Evolutionary conservation across 2,113 vertebrate genomes (phyloP), one percentile per base, ranked within the genome.

Genomic region (Gracilinanus agilis): DNA sequence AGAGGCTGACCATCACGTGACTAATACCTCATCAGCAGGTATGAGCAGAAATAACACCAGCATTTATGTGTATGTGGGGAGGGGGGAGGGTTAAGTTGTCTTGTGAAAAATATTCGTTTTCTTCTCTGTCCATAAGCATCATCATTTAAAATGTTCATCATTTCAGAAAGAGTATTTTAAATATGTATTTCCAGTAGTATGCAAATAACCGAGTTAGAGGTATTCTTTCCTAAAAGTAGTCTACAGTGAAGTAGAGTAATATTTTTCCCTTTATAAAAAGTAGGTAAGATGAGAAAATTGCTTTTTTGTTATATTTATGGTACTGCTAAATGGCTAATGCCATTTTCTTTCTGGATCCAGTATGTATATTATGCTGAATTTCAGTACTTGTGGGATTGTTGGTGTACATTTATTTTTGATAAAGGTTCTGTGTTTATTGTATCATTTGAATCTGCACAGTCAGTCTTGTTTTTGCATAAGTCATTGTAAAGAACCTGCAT

Each of bases 241-340:
- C 67, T 83, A 95, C 97, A 97, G 97, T 98, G 97, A 96, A 98
- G 98, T 98, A 97, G 61, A 0, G 97, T 75, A 98, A 96, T 97
- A 96, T 96, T 92, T 96, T 56, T 93, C 94, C 97, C 58, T 94
- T 83, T 96, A 90, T 97, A 97, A 96, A 96, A 98, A 92, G 90
- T 98, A 98, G 98, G 75, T 98, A 98, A 98, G 97, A 98, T 96
- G 98, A 98, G 98, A 98, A 98, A 98, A 94, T 98, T 98, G 98
- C 98, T 98, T 98, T 97, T 98, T 96, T 97, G 90, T 98, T 98
- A 95, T 98, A 98, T 99, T 99, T 99, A 99, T 99, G 98, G 98
- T 99, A 99, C 98, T 98, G 97, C 98, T 99, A 97, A 96, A 88
- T 98, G 97, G 97, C 97, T 97, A 96, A 97, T 97, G 53, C 13